Evolutionary conservation across 2,797 vertebrate species (phyloP).

Genomic region (Lycodopsis pacificus): DNA sequence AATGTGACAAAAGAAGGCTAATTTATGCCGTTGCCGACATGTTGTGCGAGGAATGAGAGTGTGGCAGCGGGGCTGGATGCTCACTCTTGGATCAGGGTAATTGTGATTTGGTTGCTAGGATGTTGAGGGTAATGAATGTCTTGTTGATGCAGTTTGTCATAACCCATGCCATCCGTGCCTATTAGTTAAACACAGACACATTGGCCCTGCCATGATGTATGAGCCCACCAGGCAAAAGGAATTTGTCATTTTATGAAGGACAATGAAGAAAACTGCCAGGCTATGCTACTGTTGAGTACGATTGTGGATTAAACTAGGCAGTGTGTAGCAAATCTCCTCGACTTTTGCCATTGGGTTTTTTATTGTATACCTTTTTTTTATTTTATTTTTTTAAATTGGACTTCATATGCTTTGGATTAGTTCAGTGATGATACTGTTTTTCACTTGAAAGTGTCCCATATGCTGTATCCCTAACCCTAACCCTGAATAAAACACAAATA

Average conservation of each 20-base stretch:
- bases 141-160: slow-evolving; percentile 83
- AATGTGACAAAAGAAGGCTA: slow-evolving; percentile 74
- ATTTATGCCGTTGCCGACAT: slow-evolving; percentile 74
- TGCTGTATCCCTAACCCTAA: neutral
- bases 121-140: slow-evolving; percentile 81
- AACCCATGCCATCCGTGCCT: slow-evolving; percentile 71
- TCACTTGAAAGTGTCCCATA: slow-evolving; percentile 6
- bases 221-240: slow-evolving; percentile 47
- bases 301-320: slow-evolving; percentile 31
- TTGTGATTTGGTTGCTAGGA: slow-evolving; percentile 76
- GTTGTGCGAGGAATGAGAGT: slow-evolving; percentile 52
- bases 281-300: slow-evolving; percentile 12
- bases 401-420: slow-evolving; percentile 14
- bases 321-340: slow-evolving; percentile 32
- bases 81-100: slow-evolving; percentile 72
- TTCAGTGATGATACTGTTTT: slow-evolving; percentile 18
- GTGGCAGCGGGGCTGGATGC: slow-evolving; percentile 61
- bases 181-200: slow-evolving; percentile 75
- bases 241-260: slow-evolving; percentile 64
- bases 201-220: slow-evolving; percentile 64
- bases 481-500: slow-evolving; percentile 37
- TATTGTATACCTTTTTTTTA: slow-evolving; percentile 9
- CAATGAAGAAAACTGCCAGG: slow-evolving; percentile 50
- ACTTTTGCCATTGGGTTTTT: slow-evolving; percentile 19
- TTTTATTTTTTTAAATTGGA: slow-evolving; percentile 14